Percentiles rank a stretch among this genome's conserved stretches.
Conservation (phyloP, 2,113 vertebrate species). For the Orientallactaga bullata region DNA sequence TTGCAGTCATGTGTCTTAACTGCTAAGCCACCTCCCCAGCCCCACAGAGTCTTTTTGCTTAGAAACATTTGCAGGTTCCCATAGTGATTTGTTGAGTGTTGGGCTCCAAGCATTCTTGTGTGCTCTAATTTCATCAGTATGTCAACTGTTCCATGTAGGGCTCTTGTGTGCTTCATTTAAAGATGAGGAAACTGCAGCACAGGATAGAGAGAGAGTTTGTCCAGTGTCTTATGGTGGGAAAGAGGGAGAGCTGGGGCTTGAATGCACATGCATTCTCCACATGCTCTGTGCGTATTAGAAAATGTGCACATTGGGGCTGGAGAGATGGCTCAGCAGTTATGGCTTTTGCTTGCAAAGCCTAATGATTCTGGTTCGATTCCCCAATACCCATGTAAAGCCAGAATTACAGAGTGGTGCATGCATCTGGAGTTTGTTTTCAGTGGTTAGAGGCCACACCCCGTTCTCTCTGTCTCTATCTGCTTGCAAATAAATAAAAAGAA, state of each 20-base stretch:
- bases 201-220: slow-evolving; percentile 9
- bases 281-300: neutral
- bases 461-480: no score
- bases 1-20: no score
- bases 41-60: slow-evolving; percentile 25
- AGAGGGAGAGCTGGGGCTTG: slow-evolving; percentile 29
- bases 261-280: neutral
- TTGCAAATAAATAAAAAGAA: no score
- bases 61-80: neutral
- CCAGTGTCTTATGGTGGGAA: neutral
- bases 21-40: no score
- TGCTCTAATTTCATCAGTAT: slow-evolving; percentile 5
- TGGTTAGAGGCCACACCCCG: no score
- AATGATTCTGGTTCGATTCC: no score
- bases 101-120: neutral
- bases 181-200: slow-evolving; percentile 36
- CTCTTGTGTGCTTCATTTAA: slow-evolving; percentile 20
- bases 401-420: no score
- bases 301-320: neutral
- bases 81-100: neutral
- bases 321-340: no score
- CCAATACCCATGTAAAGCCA: no score
- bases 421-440: no score
- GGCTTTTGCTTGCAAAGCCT: no score
- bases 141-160: neutral